Conservation (phyloP, 35 echinoderm and acorn worm genomes). For the Eucidaris tribuloides region DNA sequence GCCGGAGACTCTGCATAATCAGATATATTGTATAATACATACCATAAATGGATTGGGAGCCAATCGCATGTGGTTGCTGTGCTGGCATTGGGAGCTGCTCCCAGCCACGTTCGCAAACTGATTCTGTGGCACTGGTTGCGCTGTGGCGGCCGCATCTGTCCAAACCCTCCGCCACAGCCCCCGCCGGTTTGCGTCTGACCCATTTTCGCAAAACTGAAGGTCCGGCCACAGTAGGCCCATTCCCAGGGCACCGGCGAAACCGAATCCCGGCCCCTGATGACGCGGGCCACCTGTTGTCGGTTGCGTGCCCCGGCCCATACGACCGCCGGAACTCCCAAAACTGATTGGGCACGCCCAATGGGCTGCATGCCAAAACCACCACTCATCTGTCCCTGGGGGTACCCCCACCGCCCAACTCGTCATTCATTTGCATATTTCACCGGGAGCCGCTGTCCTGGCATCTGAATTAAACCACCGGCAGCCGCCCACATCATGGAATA, state of each 20-base stretch:
- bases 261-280: background rate
- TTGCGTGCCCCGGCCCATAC: background rate
- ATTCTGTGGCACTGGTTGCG: conserved; percentile 4
- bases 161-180: background rate
- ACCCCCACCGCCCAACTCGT: background rate
- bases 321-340: background rate
- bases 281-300: background rate
- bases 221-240: conserved; percentile 5
- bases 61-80: conserved; percentile 4
- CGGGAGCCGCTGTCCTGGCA: background rate
- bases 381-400: background rate
- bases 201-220: conserved; percentile 13
- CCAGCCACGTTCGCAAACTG: background rate
- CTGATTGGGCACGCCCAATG: background rate
- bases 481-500: background rate
- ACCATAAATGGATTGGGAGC: conserved; percentile 19
- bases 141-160: background rate
- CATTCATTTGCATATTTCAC: conserved; percentile 34
- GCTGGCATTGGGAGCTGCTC: conserved; percentile 17
- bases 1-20: too few relatives aligned
- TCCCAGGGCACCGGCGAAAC: background rate
- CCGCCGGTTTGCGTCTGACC: background rate
- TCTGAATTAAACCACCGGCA: background rate
- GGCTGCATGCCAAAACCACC: conserved; percentile 1
- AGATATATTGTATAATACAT: too few relatives aligned